Evolutionary conservation across 2,797 vertebrate species (phyloP), one percentile per base, ranked within the genome.

Genomic region (Philypnodon macrostomus): DNA sequence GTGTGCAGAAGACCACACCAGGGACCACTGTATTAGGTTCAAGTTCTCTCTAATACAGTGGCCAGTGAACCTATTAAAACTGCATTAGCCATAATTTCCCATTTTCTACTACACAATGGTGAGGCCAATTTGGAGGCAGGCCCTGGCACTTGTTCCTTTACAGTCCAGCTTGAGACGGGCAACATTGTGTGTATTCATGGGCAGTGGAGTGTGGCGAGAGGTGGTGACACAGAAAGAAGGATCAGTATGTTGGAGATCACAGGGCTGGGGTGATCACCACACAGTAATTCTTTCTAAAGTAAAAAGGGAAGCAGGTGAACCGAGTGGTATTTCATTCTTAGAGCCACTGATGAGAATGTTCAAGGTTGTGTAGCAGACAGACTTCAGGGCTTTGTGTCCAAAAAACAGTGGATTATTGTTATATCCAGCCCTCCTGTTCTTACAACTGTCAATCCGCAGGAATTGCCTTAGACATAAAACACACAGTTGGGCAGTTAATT

Each of bases 61-160:
- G n/a, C n/a, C n/a, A n/a, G n/a, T 48, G 31, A 7, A 26, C 51
- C 39, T 47, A 53, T 68, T 56, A 37, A 57, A 70, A 37, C 33
- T 1, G 1, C 6, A 57, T 67, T 57, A 67, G 33, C 35, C 24
- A 4, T 42, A 0, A 21, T 67, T 74, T 78, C 58, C 54, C 59
- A n/a, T n/a, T n/a, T 63, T 16, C 13, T 38, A 21, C 16, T 29
- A 17, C 39, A 36, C 24, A 36, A 39, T 21, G 24, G 26, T 11
- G 24, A 45, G 47, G 26, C 14, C 23, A 24, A 34, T 47, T 31
- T 18, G 12, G 15, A 4, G 37, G 21, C 33, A 2, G 16, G 15
- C 26, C 16, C 34, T 15, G 7, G 16, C 17, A 52, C 13, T 53
- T 33, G 35, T 9, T 54, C 14, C 45, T 42, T 12, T 11, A 29